Conservation (phyloP, 1,140 invertebrate genomes). For the Ceratina calcarata region DNA sequence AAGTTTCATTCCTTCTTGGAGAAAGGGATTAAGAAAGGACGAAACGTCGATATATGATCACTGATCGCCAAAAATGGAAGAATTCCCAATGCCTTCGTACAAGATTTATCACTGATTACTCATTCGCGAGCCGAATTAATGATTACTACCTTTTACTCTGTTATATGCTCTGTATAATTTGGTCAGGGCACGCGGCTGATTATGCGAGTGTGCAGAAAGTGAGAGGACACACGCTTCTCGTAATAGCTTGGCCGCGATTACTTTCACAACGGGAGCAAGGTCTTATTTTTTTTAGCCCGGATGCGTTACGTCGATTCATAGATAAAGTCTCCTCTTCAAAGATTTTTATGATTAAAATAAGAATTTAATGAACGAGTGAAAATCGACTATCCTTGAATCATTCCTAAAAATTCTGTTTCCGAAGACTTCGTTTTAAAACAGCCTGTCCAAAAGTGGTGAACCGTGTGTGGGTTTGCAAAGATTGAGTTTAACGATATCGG, state of each 20-base stretch:
- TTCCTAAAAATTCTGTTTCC: not conserved
- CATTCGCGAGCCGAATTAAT: too few species aligned
- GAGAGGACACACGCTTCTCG: constrained; percentile 19
- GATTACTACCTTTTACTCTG: not conserved
- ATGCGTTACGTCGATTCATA: not conserved
- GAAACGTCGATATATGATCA: too few species aligned
- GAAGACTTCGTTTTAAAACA: too few species aligned
- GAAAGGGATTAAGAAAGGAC: too few species aligned
- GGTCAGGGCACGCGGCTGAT: not conserved
- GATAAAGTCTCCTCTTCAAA: too few species aligned
- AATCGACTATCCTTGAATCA: too few species aligned
- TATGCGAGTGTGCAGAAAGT: constrained; percentile 19
- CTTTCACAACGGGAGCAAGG: constrained; percentile 30
- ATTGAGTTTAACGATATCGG: not conserved
- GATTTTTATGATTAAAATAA: too few species aligned
- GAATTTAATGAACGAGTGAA: too few species aligned
- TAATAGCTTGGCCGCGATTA: constrained; percentile 29
- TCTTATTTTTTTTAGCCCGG: constrained; percentile 6
- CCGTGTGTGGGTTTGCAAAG: not conserved
- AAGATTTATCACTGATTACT: too few species aligned
- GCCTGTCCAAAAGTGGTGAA: not conserved
- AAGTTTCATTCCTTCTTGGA: too few species aligned
- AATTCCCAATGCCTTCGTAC: not conserved
- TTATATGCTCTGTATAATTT: constrained; percentile 3
- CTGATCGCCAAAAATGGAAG: not conserved